Percentiles rank a stretch among this genome's conserved stretches.
phyloP scores from a whole-genome alignment of 2,113 vertebrate species.

The Microcebus ravelobensis region DNA sequence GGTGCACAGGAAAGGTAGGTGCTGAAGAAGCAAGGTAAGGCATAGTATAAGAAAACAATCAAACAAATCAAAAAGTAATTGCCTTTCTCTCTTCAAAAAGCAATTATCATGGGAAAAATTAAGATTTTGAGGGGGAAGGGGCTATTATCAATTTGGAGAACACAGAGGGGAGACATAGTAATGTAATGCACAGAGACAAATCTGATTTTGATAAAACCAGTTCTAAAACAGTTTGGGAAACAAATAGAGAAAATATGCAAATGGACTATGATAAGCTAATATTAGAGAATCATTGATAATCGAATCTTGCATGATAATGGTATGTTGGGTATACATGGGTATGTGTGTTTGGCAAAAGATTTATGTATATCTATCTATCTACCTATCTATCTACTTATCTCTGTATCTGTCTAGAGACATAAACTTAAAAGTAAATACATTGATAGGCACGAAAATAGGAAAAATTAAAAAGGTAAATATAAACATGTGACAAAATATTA shows the following conservation, averaged over 20 bases:
- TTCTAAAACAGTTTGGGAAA: not conserved
- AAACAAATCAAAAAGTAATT: no score
- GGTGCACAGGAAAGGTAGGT: not conserved
- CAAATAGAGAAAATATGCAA: not conserved
- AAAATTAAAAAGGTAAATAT: not conserved
- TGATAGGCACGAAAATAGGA: not conserved
- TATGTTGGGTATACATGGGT: rapidly evolving
- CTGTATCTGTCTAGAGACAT: not conserved
- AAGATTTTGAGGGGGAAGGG: not conserved
- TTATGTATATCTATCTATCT: not conserved
- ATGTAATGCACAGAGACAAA: rapidly evolving
- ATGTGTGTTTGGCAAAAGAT: not conserved
- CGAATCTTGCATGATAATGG: not conserved
- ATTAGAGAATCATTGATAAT: not conserved
- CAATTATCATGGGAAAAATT: not conserved
- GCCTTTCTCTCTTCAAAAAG: not conserved
- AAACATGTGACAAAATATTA: not conserved
- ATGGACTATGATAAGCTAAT: not conserved
- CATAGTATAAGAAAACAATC: not conserved
- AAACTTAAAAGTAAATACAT: not conserved
- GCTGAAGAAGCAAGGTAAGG: no score
- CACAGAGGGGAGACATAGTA: rapidly evolving
- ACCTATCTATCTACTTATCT: not conserved
- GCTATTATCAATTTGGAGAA: not conserved
- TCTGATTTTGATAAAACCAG: not conserved